Base-by-base conservation (phyloP, 2,113 vertebrate genomes). In the Tilapia sparmanii region DNA sequence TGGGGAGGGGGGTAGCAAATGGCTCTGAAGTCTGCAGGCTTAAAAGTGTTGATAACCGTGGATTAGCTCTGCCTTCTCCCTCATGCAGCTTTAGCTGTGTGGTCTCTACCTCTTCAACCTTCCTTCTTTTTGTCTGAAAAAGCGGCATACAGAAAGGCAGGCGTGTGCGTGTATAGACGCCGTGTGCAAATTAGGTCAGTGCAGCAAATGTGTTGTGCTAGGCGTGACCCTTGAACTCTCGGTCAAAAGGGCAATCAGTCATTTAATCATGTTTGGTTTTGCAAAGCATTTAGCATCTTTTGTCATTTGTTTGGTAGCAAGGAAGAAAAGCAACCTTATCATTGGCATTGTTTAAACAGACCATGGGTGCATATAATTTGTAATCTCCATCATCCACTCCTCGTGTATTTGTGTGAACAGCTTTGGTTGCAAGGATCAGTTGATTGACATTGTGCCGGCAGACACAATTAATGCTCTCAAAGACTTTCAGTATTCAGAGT, bases 21-120 rank as follows among this genome's bases (percentile, higher is more conserved):
- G 80, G 85, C 61, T 94, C 83, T 93, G 92, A 94, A 93, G 93
- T 91, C 85, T 94, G 91, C 91, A 89, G 87, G 93, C 92, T 94
- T 93, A 90, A 92, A 94, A 90, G 90, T 87, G 90, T 92, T 94
- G 90, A 92, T 94, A 94, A 93, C 92, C 68, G 40, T 38, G 94
- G 92, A 93, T 96, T 94, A 95, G 85, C 89, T 79, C 76, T 85
- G 89, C 89, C 76, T 88, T 89, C 57, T 85, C 91, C 92, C 91
- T 85, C 85, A 40, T 79, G 91, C 90, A 31, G 86, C 80, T 90
- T 91, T 91, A 19, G 83, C 71, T 90, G 89, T 92, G 92, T 92
- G 91, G 91, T 91, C 92, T 88, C 85, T 87, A 66, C 84, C 83
- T 93, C 84, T 85, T 79, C 86, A 63, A 18, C 80, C 78, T 80